These are phyloP conservation scores for Pachydiplax longipennis DNA, from an alignment of 2,888 invertebrate genomes.

Conservation along the genomic window DNA sequence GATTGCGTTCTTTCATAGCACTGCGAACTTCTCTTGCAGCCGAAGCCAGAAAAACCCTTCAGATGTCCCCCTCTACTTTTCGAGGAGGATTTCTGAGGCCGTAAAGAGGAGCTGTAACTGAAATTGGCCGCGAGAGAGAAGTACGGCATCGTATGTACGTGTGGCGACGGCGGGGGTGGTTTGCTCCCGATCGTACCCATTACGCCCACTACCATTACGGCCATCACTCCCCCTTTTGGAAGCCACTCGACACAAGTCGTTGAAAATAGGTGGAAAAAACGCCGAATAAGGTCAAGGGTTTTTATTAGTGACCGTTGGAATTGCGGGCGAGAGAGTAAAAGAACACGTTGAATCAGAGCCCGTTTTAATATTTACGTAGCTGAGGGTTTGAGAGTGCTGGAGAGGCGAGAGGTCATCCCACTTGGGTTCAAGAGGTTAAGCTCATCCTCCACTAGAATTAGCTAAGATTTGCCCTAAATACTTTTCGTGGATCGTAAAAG, in stretches of 20 bases:
- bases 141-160: background rate
- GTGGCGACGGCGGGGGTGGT: background rate
- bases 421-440: background rate
- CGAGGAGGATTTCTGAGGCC: background rate
- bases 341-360: background rate
- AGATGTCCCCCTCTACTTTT: background rate
- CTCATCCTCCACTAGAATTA: background rate
- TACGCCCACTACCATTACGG: background rate
- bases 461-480: background rate
- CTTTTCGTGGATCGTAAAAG: too few relatives aligned
- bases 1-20: background rate
- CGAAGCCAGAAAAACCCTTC: background rate
- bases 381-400: background rate
- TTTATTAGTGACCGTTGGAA: background rate
- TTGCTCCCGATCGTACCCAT: constrained; percentile 15
- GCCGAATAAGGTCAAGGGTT: background rate
- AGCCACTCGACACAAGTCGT: background rate
- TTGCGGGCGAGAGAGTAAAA: background rate
- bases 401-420: background rate
- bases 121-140: constrained; percentile 7
- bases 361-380: background rate
- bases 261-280: background rate
- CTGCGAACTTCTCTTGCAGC: background rate
- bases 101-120: constrained; percentile 11
- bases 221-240: background rate